Percentiles rank a stretch among this genome's conserved stretches.
These are phyloP conservation scores for Pyrrhia umbra DNA, from an alignment of 2,888 invertebrate species.

Conservation along the genomic window DNA sequence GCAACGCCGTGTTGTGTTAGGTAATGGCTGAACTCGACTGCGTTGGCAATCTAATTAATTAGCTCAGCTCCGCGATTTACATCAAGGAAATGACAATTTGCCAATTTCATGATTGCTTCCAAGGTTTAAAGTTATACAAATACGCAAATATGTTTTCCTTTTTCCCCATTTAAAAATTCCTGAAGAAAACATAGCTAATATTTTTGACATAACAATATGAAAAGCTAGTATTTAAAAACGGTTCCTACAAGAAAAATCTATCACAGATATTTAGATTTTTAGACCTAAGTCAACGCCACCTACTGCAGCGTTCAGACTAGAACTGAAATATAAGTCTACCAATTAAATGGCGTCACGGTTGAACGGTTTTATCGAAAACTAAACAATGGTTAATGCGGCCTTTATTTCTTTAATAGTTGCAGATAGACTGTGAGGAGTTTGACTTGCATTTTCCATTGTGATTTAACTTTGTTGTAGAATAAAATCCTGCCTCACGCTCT, in stretches of 20 bases:
- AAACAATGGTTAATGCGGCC: conserved; percentile 36
- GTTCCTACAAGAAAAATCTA: no score
- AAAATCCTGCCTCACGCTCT: background rate
- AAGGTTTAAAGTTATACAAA: conserved; percentile 8
- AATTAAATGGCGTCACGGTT: conserved; percentile 34
- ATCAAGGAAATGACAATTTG: conserved; percentile 28
- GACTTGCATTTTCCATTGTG: conserved; percentile 19
- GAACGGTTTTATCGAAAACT: conserved; percentile 27
- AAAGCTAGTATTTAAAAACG: background rate
- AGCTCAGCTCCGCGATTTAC: conserved; percentile 28
- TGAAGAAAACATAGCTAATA: no score
- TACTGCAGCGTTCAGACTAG: background rate
- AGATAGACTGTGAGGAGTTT: conserved; percentile 11
- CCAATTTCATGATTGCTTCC: conserved; percentile 32
- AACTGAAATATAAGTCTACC: conserved; percentile 5
- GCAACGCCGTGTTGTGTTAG: conserved; percentile 63
- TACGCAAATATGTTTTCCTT: conserved; percentile 1
- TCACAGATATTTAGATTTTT: background rate
- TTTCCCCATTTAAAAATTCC: conserved; percentile 16
- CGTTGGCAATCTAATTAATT: conserved; percentile 52
- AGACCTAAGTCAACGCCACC: background rate
- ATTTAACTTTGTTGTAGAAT: background rate
- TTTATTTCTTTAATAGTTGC: conserved; percentile 23
- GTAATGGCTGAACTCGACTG: conserved; percentile 60
- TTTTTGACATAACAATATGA: background rate